Percentiles rank a stretch among this genome's conserved stretches.
Evolutionary conservation across 2,113 vertebrate genomes (phyloP).

Genomic region (Tamias sibiricus): DNA sequence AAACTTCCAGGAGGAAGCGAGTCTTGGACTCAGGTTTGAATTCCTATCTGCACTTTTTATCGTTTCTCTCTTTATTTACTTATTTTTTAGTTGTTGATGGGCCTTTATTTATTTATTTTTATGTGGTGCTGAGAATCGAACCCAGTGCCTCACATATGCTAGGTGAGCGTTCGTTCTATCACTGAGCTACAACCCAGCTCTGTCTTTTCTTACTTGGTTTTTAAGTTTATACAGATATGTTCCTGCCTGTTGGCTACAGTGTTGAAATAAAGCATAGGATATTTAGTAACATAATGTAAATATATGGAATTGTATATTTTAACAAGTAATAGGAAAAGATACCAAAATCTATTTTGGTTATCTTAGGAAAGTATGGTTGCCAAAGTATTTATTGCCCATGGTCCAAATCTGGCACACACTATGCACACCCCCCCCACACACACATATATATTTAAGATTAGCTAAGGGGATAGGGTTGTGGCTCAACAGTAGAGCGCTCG

Average conservation of each 20-base stretch:
- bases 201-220: neutral
- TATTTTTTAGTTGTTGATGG: neutral
- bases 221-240: neutral
- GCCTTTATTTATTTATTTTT: too few species aligned
- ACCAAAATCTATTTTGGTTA: neutral
- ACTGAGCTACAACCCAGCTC: too few species aligned
- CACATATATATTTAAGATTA: too few species aligned
- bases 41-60: too few species aligned
- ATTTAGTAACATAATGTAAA: constrained; percentile 22
- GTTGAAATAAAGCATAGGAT: neutral
- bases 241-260: neutral
- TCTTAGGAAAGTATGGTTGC: constrained; percentile 4
- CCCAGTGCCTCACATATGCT: too few species aligned
- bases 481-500: too few species aligned
- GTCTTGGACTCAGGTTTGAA: neutral
- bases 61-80: too few species aligned
- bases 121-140: too few species aligned
- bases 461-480: too few species aligned
- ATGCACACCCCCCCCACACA: too few species aligned
- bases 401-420: neutral
- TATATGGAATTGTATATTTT: neutral
- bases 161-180: too few species aligned
- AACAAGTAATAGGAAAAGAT: neutral
- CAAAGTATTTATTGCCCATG: neutral
- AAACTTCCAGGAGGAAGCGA: constrained; percentile 1